phyloP scores from a whole-genome alignment of 2,113 vertebrate species.

The Catharus fuscescens region DNA sequence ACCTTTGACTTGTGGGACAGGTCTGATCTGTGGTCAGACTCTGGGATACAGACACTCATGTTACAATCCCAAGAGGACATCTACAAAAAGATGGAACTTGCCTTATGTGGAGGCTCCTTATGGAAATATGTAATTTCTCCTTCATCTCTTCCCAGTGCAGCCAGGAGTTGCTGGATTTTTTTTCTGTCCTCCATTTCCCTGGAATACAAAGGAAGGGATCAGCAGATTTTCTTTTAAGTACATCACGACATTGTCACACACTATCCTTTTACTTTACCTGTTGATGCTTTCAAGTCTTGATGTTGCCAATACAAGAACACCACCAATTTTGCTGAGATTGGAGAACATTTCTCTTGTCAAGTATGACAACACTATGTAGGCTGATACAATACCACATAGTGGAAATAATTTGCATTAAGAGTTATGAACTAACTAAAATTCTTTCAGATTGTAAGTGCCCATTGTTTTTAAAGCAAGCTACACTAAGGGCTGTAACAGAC shows the following conservation, averaged over 20 bases:
- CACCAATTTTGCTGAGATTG: background rate
- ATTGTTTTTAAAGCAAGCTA: background rate
- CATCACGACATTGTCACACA: background rate
- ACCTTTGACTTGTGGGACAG: background rate
- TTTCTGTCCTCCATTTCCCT: conserved; percentile 94
- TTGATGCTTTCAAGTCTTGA: background rate
- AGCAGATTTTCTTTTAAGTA: background rate
- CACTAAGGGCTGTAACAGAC: background rate
- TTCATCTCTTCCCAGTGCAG: conserved; percentile 83
- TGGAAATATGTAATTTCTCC: conserved; percentile 93
- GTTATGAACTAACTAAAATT: background rate
- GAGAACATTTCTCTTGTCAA: background rate
- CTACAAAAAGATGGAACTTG: conserved; percentile 32
- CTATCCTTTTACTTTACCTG: background rate
- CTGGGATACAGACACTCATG: background rate
- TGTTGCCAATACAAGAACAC: background rate
- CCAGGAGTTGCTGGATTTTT: conserved; percentile 92
- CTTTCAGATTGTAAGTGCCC: background rate
- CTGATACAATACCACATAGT: background rate
- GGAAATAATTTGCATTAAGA: background rate
- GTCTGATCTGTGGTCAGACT: background rate
- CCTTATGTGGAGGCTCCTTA: conserved; percentile 91
- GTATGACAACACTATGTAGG: too few relatives aligned
- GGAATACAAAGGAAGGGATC: conserved; percentile 35
- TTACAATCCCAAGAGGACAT: background rate